phyloP scores from a whole-genome alignment of 1,140 invertebrate genomes.

The Drosophila subobscura region DNA sequence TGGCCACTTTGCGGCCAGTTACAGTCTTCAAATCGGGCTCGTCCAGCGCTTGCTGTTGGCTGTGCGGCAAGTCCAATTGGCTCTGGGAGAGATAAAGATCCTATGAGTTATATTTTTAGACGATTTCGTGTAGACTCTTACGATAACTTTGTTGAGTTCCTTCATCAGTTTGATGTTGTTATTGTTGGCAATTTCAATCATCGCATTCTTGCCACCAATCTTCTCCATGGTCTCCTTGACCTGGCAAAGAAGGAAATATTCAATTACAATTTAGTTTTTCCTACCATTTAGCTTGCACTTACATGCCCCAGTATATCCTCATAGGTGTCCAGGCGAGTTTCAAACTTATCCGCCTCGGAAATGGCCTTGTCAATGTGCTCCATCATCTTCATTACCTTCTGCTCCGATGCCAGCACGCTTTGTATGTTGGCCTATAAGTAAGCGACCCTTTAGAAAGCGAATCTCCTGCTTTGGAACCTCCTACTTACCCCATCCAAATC shows the following conservation, averaged over 20 bases:
- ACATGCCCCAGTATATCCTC: conserved; percentile 91
- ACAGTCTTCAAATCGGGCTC: conserved; percentile 90
- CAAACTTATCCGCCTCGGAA: conserved; percentile 90
- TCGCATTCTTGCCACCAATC: conserved; percentile 96
- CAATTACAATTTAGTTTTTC: no score
- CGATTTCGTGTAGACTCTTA: conserved; percentile 76
- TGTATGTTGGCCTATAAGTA: conserved; percentile 89
- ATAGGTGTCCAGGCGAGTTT: conserved; percentile 89
- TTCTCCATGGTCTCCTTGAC: conserved; percentile 93
- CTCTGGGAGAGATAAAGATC: conserved; percentile 77
- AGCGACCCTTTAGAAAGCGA: not conserved
- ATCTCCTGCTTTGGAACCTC: not conserved
- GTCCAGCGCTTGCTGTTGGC: conserved; percentile 88
- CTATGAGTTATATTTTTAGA: not conserved
- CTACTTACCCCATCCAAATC: conserved; percentile 87
- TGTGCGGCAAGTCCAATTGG: conserved; percentile 90
- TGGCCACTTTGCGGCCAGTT: conserved; percentile 90
- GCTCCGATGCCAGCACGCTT: conserved; percentile 90
- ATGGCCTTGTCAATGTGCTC: conserved; percentile 92
- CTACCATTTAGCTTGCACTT: no score
- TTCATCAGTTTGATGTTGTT: conserved; percentile 92
- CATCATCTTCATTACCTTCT: conserved; percentile 93
- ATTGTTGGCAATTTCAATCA: conserved; percentile 93
- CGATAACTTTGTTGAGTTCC: conserved; percentile 92
- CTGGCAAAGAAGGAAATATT: no score